phyloP scores from a whole-genome alignment of 2,113 vertebrate species.

The Tragelaphus strepsiceros region DNA sequence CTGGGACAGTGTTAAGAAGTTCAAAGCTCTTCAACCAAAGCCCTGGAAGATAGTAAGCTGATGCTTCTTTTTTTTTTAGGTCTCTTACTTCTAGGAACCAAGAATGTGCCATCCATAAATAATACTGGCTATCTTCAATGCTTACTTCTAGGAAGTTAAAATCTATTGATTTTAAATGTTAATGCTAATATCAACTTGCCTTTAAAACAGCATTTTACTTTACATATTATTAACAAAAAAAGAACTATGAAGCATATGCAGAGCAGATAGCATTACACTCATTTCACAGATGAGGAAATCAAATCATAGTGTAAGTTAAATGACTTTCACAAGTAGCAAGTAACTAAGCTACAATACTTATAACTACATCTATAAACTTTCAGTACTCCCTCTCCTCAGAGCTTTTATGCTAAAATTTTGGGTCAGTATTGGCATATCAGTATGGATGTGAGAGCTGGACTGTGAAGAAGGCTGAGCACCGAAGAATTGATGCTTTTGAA shows the following conservation, averaged over 20 bases:
- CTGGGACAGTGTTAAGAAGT: not conserved
- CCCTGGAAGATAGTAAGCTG: not conserved
- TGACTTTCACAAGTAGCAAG: not conserved
- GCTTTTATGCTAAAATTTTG: not conserved
- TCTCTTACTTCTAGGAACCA: not conserved
- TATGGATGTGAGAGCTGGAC: no score
- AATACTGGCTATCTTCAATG: not conserved
- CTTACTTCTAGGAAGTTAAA: not conserved
- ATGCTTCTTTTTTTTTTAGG: not conserved
- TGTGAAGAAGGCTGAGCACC: no score
- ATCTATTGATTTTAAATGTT: not conserved
- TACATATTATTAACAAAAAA: not conserved
- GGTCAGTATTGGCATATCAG: not conserved
- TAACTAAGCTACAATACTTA: not conserved
- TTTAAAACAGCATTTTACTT: not conserved
- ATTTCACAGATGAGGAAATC: not conserved
- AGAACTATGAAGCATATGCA: not conserved
- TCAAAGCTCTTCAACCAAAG: not conserved
- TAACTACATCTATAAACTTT: not conserved
- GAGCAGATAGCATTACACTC: not conserved
- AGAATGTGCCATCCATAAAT: not conserved
- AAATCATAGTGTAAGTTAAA: not conserved
- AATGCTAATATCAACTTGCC: not conserved
- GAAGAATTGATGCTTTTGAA: no score
- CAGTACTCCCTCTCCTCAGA: not conserved